Evolutionary conservation across 2,113 vertebrate genomes (phyloP).

Genomic region (Phylloscopus whistleri): DNA sequence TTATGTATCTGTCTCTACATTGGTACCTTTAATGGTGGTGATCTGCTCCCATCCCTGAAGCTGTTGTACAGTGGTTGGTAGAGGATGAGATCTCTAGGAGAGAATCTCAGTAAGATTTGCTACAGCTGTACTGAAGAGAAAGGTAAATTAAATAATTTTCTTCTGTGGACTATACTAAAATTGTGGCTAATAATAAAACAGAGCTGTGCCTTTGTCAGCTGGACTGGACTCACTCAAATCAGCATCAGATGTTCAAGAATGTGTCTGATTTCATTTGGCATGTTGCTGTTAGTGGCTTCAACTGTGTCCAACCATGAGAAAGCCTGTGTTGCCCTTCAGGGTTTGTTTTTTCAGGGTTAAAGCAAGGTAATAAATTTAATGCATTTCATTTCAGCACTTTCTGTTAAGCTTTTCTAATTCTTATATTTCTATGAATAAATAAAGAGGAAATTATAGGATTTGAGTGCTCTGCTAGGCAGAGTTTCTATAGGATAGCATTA

Average conservation of each 20-base stretch:
- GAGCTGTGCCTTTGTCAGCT: not conserved
- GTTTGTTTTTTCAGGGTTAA: not conserved
- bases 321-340: not conserved
- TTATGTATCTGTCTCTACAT: not conserved
- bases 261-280: not conserved
- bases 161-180: not conserved
- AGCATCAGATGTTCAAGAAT: not conserved
- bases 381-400: not conserved
- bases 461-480: not conserved
- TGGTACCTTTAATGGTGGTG: not conserved
- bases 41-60: not conserved
- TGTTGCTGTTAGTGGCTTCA: not conserved
- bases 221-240: not conserved
- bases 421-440: not conserved
- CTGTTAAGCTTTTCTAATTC: not conserved
- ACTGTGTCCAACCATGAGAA: not conserved
- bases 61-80: rapidly evolving
- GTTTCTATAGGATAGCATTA: not conserved
- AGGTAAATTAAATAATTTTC: not conserved
- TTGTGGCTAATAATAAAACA: not conserved
- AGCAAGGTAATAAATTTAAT: not conserved
- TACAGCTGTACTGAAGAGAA: not conserved
- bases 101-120: not conserved
- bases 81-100: not conserved
- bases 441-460: not conserved